Base-by-base conservation (phyloP, 2,113 vertebrate genomes). In the Bujurquina vittata region DNA sequence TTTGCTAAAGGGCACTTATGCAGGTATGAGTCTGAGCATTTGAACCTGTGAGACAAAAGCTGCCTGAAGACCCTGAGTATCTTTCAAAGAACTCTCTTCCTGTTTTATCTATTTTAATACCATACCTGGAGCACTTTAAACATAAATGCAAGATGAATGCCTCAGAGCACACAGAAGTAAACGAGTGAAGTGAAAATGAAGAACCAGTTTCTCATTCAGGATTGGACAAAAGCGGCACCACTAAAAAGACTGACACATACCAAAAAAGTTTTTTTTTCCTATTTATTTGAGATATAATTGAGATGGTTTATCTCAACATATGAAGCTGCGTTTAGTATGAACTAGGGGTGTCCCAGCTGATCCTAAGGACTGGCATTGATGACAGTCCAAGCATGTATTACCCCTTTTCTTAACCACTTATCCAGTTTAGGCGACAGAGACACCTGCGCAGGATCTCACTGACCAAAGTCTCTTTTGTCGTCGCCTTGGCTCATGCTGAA, bases 1-100 rank as follows among this genome's bases (percentile, higher is more conserved):
- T 81, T 61, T 67, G 81, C 75, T 75, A 79, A 18, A 77, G 17
- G 82, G 82, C 72, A 55, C 79, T 65, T 75, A 31, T 65, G 8
- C 67, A 55, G 23, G 15, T 22, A 62, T 20, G 18, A 75, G 63
- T 18, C 67, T 72, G 67, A 72, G 46, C 31, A 52, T 54, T 52
- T 72, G 46, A 72, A 54, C 46, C 26, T 72, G 26, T 31, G 67
- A 72, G 46, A 72, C 54, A 72, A 54, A 72, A 72, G 46, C 52
- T 54, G 26, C 26, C 10, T 1, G 29, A 56, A 22, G 57, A 59
- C 17, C 11, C 23, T 15, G 23, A 69, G 10, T 3, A 20, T 46
- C 63, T 61, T 74, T 35, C 40, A 11, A 29, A 58, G 61, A 29
- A 59, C 31, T 15, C 58, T 29, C 43, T 52, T 74, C 55, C 43